Conservation (phyloP, 2,888 invertebrate species). For the Pachymerium ferrugineum region DNA sequence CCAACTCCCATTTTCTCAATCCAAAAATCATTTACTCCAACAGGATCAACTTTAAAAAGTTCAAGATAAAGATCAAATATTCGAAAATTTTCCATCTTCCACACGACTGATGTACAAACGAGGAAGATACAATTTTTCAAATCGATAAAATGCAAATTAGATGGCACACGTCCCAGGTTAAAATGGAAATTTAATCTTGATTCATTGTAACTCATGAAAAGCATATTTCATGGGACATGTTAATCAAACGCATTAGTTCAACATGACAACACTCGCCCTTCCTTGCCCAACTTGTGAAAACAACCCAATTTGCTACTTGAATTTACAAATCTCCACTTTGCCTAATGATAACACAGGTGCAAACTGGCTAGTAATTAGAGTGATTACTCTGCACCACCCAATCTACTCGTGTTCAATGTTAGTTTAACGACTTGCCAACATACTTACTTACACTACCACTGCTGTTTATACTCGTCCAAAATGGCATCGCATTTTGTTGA, state of each 20-base stretch:
- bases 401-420: constrained; percentile 15
- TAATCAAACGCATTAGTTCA: neutral
- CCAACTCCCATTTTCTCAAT: too few relatives aligned
- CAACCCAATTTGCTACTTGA: neutral
- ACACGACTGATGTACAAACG: neutral
- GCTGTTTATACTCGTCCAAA: too few relatives aligned
- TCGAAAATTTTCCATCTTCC: too few relatives aligned
- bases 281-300: neutral
- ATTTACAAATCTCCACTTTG: constrained; percentile 6
- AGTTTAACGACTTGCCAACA: neutral
- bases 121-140: neutral
- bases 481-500: too few relatives aligned
- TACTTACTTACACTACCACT: too few relatives aligned
- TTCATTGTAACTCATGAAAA: neutral
- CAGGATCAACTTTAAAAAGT: too few relatives aligned
- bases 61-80: too few relatives aligned
- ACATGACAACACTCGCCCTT: neutral
- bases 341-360: constrained; percentile 12
- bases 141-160: constrained; percentile 5
- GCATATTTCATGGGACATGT: neutral
- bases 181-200: constrained; percentile 10
- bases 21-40: too few relatives aligned
- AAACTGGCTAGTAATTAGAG: neutral
- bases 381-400: neutral
- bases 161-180: neutral